phyloP scores from a whole-genome alignment of 2,888 invertebrate species.

The Eremobia ochroleuca region DNA sequence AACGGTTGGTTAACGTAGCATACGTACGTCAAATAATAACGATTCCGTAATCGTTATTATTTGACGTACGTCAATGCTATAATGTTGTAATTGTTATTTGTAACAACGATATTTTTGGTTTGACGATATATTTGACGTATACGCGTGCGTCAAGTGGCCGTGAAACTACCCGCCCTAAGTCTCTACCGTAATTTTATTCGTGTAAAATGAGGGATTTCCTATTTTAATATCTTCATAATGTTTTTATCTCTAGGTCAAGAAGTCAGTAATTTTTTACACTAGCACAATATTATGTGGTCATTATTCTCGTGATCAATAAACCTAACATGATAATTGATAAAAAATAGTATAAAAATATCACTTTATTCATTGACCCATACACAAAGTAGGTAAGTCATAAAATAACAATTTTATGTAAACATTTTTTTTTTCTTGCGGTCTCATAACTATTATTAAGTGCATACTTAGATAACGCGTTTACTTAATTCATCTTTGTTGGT shows the following conservation, averaged over 20 bases:
- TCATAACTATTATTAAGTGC: slow-evolving; percentile 39
- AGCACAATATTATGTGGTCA: slow-evolving; percentile 47
- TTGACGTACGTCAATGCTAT: no score
- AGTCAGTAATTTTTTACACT: slow-evolving; percentile 52
- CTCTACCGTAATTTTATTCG: neutral
- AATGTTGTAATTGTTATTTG: no score
- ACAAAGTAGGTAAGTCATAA: slow-evolving; percentile 42
- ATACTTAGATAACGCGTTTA: slow-evolving; percentile 22
- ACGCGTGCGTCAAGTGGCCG: no score
- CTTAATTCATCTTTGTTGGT: slow-evolving; percentile 47
- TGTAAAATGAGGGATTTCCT: slow-evolving; percentile 27
- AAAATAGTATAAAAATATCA: slow-evolving; percentile 32
- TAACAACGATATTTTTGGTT: no score
- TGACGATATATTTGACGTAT: no score
- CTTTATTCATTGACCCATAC: slow-evolving; percentile 44
- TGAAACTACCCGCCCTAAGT: no score
- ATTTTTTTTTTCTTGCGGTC: slow-evolving; percentile 15
- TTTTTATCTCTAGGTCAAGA: slow-evolving; percentile 42
- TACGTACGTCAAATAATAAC: no score
- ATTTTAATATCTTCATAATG: slow-evolving; percentile 24
- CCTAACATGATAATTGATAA: slow-evolving; percentile 58
- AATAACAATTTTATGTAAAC: slow-evolving; percentile 38
- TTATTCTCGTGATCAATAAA: slow-evolving; percentile 60
- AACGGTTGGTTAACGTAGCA: no score
- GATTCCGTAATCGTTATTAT: no score